phyloP scores from a whole-genome alignment of 2,888 invertebrate species.

The Cerastis leucographa region DNA sequence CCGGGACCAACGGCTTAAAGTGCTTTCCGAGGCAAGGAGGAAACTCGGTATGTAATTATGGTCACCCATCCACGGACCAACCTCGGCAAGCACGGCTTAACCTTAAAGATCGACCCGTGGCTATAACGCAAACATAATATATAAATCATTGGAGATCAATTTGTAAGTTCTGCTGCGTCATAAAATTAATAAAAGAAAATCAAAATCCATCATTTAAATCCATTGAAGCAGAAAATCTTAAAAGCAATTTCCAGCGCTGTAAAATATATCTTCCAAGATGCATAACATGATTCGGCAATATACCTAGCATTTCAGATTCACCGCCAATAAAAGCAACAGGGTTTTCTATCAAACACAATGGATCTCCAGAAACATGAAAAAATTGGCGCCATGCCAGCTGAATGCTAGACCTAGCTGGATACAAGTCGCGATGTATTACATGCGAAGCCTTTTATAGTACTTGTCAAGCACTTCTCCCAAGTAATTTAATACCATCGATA shows the following conservation, averaged over 20 bases:
- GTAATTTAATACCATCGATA: conserved; percentile 79
- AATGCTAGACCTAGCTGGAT: conserved; percentile 69
- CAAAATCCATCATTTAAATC: conserved; percentile 15
- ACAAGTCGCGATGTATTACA: conserved; percentile 79
- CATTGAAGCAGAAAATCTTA: conserved; percentile 16
- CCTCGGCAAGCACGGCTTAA: no score
- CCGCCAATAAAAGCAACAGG: conserved; percentile 71
- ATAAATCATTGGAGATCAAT: not conserved
- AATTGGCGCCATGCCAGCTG: conserved; percentile 82
- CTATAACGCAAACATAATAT: not conserved
- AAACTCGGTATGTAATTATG: no score
- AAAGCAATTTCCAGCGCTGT: conserved; percentile 29
- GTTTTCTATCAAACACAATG: conserved; percentile 65
- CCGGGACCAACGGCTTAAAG: no score
- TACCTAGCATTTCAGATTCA: conserved; percentile 48
- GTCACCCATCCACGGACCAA: no score
- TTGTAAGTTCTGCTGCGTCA: conserved; percentile 1
- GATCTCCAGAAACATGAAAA: conserved; percentile 78
- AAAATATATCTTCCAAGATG: conserved; percentile 42
- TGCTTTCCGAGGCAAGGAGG: no score
- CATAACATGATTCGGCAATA: conserved; percentile 46
- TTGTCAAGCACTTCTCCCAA: conserved; percentile 72
- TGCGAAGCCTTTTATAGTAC: conserved; percentile 80
- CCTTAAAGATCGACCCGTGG: no score
- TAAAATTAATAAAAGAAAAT: not conserved